Evolutionary conservation across 2,888 invertebrate genomes (phyloP), one percentile per base, ranked within the genome.

Genomic region (Lydus trimaculatus): DNA sequence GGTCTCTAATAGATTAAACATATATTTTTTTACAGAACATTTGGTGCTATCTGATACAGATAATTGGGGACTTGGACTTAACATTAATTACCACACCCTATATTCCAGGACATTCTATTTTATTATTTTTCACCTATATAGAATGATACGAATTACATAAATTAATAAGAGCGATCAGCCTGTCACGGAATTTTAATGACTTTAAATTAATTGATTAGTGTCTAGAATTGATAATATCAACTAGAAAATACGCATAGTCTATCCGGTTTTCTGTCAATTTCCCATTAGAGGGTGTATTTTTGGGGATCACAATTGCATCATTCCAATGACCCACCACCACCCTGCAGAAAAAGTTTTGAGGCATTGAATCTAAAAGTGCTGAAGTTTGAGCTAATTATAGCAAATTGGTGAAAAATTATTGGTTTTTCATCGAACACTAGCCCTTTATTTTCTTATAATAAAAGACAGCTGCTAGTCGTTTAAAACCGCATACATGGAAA

Each of bases 31-130:
- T 75, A 75, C 75, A 76, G 73, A 79, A 77, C 81, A 80, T 81
- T 81, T 79, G 80, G 80, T 73, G 72, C 75, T 81, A 81, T 81
- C 81, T 79, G 80, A 81, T 81, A 75, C 72, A 77, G 77, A 79
- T 80, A 81, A 81, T 81, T 80, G 78, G 77, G 77, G 77, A 73
- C 77, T 75, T 73, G 72, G 78, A 78, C 75, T 78, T 75, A 73
- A 76, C 80, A 81, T 81, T 80, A 80, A 81, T 81, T 81, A 78
- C 73, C 74, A 73, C 64, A 73, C 78, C 79, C 77, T 72, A 74
- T 72, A 74, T 25, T 33, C 74, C 75, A 71, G 72, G 60, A 72
- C 63, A 64, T 72, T 72, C 70, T 72, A 73, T 75, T 72, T 72
- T 73, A 7, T 52, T n/a, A 52, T 52, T 76, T 73, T 77, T 75